These are phyloP conservation scores for Petromus typicus DNA, from an alignment of 2,113 vertebrate genomes.

Conservation along the genomic window DNA sequence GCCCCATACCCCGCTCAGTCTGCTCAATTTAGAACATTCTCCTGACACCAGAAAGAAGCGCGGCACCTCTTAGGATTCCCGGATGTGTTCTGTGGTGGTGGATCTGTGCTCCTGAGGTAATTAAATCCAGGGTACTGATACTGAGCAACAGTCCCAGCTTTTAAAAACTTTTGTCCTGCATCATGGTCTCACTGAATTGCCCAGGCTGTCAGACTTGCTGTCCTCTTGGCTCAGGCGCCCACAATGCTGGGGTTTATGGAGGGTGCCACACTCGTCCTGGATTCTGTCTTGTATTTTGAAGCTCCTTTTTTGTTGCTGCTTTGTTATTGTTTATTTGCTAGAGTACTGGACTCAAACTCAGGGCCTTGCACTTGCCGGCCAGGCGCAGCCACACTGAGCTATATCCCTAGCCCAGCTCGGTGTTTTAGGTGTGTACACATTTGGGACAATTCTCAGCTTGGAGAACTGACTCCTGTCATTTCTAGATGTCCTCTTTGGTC, in stretches of 20 bases:
- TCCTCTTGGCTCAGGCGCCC: background rate
- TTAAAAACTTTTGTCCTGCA: background rate
- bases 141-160: background rate
- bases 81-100: background rate
- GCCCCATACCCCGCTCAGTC: background rate
- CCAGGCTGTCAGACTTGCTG: background rate
- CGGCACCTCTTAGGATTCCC: background rate
- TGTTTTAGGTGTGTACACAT: background rate
- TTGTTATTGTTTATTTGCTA: no score
- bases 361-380: no score
- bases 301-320: no score
- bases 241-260: background rate
- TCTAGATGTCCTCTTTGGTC: background rate
- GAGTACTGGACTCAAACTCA: no score
- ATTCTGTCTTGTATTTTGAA: background rate
- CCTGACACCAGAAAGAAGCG: background rate
- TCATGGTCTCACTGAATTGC: background rate
- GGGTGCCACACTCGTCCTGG: background rate
- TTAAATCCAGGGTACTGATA: background rate
- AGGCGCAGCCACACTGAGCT: no score
- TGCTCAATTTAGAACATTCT: background rate
- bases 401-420: no score
- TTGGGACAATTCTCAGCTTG: background rate
- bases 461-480: background rate
- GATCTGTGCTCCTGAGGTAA: background rate